phyloP scores from a whole-genome alignment of 2,797 vertebrate genomes.

The Phrynocephalus vlangalii region DNA sequence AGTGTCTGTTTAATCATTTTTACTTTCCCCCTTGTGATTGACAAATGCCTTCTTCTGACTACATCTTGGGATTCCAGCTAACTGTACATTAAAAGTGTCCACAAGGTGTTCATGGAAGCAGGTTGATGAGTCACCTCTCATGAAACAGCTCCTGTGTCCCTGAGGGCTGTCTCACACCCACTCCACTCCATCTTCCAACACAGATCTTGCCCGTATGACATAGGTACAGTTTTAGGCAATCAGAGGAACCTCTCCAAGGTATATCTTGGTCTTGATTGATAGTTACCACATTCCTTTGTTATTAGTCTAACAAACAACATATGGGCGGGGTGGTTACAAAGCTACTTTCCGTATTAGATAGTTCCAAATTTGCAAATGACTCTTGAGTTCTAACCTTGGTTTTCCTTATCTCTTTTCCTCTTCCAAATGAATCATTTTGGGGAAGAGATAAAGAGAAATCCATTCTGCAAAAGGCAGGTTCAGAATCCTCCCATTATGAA shows the following conservation, averaged over 20 bases:
- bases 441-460: not conserved
- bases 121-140: not conserved
- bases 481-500: too few relatives aligned
- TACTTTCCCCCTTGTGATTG: not conserved
- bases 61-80: not conserved
- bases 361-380: not conserved
- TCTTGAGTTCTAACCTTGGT: not conserved
- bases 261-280: not conserved
- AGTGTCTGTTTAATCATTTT: not conserved
- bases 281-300: not conserved
- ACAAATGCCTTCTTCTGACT: not conserved
- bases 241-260: not conserved
- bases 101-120: not conserved
- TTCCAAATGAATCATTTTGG: not conserved
- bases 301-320: not conserved
- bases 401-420: not conserved
- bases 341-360: not conserved
- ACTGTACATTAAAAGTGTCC: constrained; percentile 1
- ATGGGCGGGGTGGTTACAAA: not conserved
- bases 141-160: not conserved
- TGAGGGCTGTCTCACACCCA: not conserved
- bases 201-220: not conserved
- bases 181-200: not conserved
- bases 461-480: not conserved
- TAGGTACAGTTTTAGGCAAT: not conserved